Evolutionary conservation across 2,888 invertebrate species (phyloP), one percentile per base, ranked within the genome.

Genomic region (Acheta domesticus): DNA sequence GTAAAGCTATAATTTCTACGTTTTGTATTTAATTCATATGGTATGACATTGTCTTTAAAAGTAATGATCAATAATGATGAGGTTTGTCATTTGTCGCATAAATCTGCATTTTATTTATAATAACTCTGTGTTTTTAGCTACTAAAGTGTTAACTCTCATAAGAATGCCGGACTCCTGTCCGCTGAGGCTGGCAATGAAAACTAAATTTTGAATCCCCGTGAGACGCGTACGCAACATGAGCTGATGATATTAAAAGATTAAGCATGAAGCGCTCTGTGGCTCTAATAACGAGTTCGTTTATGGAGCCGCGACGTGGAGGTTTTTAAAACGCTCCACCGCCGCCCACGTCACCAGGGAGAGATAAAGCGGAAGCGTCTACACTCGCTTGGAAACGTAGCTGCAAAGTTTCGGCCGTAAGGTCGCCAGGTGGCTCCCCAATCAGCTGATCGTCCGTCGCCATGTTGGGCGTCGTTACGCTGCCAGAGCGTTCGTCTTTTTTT

Each of bases 371-470:
- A 62, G 62, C 16, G 62, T 62, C n/a, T 62, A 14, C 62, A 1
- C 62, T 36, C 36, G 36, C 36, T 5, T 36, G 36, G 5, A 23
- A 36, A 36, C 36, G 8, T 8, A 36, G 36, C 36, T 8, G 36
- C 36, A 36, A 62, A 62, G 62, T 62, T 62, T 62, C 62, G n/a
- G n/a, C 62, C 62, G n/a, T 62, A 62, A 62, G 16, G 16, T 62
- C 62, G 62, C 16, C 62, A 62, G 62, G 62, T 62, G 62, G 14
- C 62, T 62, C n/a, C 62, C 62, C 62, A 62, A 62, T 62, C 62
- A 62, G n/a, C 62, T 62, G 16, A 14, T 14, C 62, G n/a, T n/a
- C 14, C 4, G 14, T 8, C 62, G 62, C 62, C 62, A 62, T 62
- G 62, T 62, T 62, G 62, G n/a, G n/a, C 36, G n/a, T 62, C 62